These are phyloP conservation scores for Cryptomyrus ogoouensis DNA, from an alignment of 2,113 vertebrate genomes.

Conservation along the genomic window DNA sequence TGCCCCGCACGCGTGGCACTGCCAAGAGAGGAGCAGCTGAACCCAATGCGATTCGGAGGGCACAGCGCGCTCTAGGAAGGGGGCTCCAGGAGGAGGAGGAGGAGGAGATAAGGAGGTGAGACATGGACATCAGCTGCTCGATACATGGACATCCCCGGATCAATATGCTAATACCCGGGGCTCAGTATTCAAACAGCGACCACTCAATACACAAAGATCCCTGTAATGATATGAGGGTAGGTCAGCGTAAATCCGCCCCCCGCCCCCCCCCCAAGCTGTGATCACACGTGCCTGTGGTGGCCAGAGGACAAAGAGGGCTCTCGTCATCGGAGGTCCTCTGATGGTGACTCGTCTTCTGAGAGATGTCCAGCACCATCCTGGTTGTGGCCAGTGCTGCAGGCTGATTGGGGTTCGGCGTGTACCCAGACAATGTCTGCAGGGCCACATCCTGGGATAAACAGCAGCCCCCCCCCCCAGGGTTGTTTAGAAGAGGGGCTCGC, in stretches of 20 bases:
- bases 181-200: background rate
- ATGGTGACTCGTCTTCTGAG: background rate
- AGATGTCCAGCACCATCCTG: background rate
- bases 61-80: background rate
- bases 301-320: background rate
- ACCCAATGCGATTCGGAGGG: background rate
- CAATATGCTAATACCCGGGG: background rate
- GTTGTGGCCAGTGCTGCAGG: background rate
- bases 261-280: background rate
- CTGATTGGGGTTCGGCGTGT: background rate
- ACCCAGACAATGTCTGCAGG: background rate
- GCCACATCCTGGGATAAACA: background rate
- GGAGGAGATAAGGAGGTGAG: background rate
- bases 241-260: background rate
- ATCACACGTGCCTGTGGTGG: background rate
- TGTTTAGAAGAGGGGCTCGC: background rate
- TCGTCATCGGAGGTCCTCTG: background rate
- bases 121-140: background rate
- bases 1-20: background rate
- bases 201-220: background rate
- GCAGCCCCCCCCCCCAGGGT: background rate
- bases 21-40: constrained; percentile 6
- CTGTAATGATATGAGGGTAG: background rate
- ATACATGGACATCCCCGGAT: background rate
- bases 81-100: background rate